phyloP scores from a whole-genome alignment of 2,888 invertebrate species.

The Lymantria dispar region DNA sequence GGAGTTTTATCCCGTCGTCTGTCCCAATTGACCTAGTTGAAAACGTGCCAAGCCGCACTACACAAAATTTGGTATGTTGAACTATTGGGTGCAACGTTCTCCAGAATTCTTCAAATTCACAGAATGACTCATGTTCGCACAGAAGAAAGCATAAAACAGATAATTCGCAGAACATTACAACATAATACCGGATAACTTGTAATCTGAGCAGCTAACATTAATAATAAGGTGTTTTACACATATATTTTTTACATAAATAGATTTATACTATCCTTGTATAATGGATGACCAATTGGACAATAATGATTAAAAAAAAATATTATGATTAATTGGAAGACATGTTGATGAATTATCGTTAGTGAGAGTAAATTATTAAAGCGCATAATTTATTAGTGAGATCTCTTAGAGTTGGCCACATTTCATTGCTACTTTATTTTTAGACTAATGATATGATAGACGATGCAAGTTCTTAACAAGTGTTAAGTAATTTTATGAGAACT shows the following conservation, averaged over 20 bases:
- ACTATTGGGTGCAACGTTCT: conserved; percentile 34
- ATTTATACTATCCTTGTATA: not conserved
- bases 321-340: conserved; percentile 8
- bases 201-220: conserved; percentile 1
- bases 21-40: conserved; percentile 68
- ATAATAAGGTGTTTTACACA: not conserved
- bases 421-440: conserved; percentile 14
- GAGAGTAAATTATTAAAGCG: conserved; percentile 15
- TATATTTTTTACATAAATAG: not conserved
- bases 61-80: conserved; percentile 41
- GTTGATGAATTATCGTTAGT: not conserved
- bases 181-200: conserved; percentile 9
- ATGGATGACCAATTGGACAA: conserved; percentile 1
- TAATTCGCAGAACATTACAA: conserved; percentile 14
- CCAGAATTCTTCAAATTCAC: conserved; percentile 28
- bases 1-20: conserved; percentile 50
- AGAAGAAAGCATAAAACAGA: conserved; percentile 23
- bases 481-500: no score
- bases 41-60: conserved; percentile 54
- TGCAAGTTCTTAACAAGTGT: no score
- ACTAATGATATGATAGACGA: no score
- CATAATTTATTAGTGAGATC: conserved; percentile 13
- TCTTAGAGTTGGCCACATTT: not conserved
- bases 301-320: conserved; percentile 5
- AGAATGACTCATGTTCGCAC: conserved; percentile 14